These are phyloP conservation scores for Cetonia aurata DNA, from an alignment of 2,888 invertebrate genomes.

Conservation along the genomic window DNA sequence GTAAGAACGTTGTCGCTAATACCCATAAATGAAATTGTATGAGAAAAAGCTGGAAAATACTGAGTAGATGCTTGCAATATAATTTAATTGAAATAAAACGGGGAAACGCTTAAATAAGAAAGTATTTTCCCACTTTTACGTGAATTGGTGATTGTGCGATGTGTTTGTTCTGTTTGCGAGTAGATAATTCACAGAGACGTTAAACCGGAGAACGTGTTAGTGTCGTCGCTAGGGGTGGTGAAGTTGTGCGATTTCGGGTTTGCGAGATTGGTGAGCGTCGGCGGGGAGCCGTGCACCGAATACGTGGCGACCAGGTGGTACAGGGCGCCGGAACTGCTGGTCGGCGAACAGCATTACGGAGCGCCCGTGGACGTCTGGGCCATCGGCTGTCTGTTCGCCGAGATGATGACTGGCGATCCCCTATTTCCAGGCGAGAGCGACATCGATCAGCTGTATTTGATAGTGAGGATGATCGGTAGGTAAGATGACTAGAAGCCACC, in stretches of 20 bases:
- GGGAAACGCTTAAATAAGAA: neutral
- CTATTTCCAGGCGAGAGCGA: conserved; percentile 92
- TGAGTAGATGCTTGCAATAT: no score
- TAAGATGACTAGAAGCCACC: no score
- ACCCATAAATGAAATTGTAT: no score
- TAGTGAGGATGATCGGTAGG: conserved; percentile 86
- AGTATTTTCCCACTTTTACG: no score
- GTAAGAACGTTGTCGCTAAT: no score
- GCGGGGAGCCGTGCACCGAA: conserved; percentile 87
- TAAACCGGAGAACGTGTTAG: conserved; percentile 90
- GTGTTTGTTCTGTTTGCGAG: conserved; percentile 22
- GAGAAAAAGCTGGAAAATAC: neutral
- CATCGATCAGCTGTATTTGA: conserved; percentile 87
- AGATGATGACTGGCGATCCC: conserved; percentile 89
- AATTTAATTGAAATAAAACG: neutral
- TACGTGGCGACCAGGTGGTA: conserved; percentile 94
- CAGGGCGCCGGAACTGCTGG: conserved; percentile 86
- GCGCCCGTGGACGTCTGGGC: conserved; percentile 91
- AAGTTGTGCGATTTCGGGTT: conserved; percentile 95
- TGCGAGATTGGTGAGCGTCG: conserved; percentile 78
- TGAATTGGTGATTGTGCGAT: no score
- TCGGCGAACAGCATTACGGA: conserved; percentile 82
- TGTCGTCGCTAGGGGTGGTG: conserved; percentile 83
- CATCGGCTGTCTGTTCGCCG: conserved; percentile 84
- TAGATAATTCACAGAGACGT: conserved; percentile 90